Evolutionary conservation across 2,888 invertebrate species (phyloP).

Genomic region (Diogma glabrata): DNA sequence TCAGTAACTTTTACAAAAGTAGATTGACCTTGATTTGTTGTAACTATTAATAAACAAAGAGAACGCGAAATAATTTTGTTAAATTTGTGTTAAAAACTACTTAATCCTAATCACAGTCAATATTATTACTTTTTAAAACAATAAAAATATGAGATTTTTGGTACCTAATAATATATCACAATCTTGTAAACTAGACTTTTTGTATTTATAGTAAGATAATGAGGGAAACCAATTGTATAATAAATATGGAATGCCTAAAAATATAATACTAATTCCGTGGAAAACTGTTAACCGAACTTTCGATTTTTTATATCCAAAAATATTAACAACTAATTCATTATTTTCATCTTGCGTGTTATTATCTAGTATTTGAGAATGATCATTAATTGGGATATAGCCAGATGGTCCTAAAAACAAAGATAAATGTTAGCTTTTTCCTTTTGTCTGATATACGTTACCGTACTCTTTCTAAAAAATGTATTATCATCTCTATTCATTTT

Average conservation of each 20-base stretch:
- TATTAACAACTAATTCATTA: slow-evolving; percentile 25
- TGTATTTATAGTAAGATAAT: slow-evolving; percentile 41
- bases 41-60: slow-evolving; percentile 6
- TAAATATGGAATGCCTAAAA: slow-evolving; percentile 46
- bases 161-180: slow-evolving; percentile 45
- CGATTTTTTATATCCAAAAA: slow-evolving; percentile 42
- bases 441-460: too few relatives aligned
- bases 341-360: neutral
- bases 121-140: too few relatives aligned
- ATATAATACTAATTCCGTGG: slow-evolving; percentile 39
- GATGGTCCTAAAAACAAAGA: neutral
- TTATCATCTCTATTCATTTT: too few relatives aligned
- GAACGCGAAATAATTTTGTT: too few relatives aligned
- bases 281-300: slow-evolving; percentile 38
- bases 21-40: slow-evolving; percentile 5
- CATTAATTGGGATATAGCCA: slow-evolving; percentile 5
- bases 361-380: slow-evolving; percentile 8
- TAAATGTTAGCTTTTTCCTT: too few relatives aligned
- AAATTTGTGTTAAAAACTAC: slow-evolving; percentile 13
- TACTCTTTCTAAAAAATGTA: too few relatives aligned
- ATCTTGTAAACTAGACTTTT: slow-evolving; percentile 42
- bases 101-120: too few relatives aligned
- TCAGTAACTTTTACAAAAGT: neutral
- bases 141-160: neutral
- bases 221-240: slow-evolving; percentile 45